These are phyloP conservation scores for Coccyzus lansbergi DNA, from an alignment of 2,797 vertebrate species.

Conservation along the genomic window DNA sequence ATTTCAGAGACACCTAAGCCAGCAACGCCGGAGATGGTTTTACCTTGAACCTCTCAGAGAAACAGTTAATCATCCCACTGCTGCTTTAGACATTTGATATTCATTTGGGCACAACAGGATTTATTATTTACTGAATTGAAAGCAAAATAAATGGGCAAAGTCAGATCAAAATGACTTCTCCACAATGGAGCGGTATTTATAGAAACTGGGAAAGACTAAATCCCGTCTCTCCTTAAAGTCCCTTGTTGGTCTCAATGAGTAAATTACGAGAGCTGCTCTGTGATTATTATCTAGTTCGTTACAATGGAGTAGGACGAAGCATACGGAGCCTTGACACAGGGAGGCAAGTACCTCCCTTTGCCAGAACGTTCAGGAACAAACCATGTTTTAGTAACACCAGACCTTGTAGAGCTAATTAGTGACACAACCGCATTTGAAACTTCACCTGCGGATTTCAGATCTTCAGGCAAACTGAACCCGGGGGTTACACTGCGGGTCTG, in stretches of 20 bases:
- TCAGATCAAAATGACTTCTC: slow-evolving; percentile 44
- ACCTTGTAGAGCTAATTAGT: not conserved
- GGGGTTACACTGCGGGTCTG: not conserved
- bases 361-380: slow-evolving; percentile 13
- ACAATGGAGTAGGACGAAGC: not conserved
- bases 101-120: slow-evolving; percentile 48
- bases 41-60: slow-evolving; percentile 64
- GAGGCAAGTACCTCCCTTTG: not conserved
- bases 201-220: slow-evolving; percentile 51
- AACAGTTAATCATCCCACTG: slow-evolving; percentile 64
- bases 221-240: not conserved
- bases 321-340: not conserved
- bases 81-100: slow-evolving; percentile 61
- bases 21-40: slow-evolving; percentile 18
- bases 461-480: not conserved
- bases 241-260: not conserved
- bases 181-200: slow-evolving; percentile 32
- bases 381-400: not conserved
- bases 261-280: slow-evolving; percentile 1
- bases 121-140: slow-evolving; percentile 50
- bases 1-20: slow-evolving; percentile 67
- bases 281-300: slow-evolving; percentile 33
- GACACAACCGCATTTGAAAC: not conserved
- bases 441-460: not conserved
- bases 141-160: slow-evolving; percentile 50